A percentile compares a stretch with the other conserved stretches of the same genome.
Evolutionary conservation across 2,113 vertebrate species (phyloP).

Genomic region (Phalacrocorax carbo): DNA sequence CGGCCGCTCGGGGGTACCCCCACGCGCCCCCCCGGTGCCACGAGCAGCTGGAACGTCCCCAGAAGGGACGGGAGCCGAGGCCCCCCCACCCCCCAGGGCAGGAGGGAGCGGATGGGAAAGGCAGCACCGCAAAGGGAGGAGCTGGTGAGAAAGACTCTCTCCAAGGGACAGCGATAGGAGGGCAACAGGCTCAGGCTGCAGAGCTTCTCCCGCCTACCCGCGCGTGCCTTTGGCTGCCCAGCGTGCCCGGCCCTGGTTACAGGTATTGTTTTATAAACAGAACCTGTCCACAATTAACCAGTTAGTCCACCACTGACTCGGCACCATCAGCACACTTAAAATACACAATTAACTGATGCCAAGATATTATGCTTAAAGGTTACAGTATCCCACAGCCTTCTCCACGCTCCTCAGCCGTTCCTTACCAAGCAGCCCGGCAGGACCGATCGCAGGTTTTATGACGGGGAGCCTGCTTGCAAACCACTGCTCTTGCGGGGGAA

Average conservation of each 20-base stretch:
- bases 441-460: accelerated
- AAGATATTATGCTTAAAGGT: neutral
- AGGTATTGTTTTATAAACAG: neutral
- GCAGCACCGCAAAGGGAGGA: accelerated
- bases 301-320: neutral
- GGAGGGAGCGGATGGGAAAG: neutral
- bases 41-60: accelerated
- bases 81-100: neutral
- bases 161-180: neutral
- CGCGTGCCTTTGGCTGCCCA: neutral
- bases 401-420: accelerated
- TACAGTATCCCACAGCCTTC: neutral
- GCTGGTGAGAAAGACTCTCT: no score
- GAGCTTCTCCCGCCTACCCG: accelerated
- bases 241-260: accelerated
- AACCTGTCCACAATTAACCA: neutral
- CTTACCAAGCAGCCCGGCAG: neutral
- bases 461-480: no score
- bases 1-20: neutral
- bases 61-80: accelerated
- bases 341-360: neutral
- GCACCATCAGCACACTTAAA: neutral
- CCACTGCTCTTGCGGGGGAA: accelerated
- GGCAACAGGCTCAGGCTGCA: neutral
- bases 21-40: accelerated